Evolutionary conservation across 2,797 vertebrate genomes (phyloP), one percentile per base, ranked within the genome.

Genomic region (Sebastolobus altivelis): DNA sequence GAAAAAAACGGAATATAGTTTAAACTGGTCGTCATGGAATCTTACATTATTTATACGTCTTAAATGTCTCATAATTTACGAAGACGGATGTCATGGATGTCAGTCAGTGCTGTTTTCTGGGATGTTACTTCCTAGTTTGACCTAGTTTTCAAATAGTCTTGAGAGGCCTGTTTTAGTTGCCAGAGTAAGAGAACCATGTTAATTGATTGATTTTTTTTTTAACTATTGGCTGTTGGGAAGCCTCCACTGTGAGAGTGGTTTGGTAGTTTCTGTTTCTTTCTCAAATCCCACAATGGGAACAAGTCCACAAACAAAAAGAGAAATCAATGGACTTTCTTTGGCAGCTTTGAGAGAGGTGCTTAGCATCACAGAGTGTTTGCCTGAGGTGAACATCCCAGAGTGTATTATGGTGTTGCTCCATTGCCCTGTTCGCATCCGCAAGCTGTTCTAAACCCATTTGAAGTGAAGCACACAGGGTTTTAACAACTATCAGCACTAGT

Each of bases 381-480:
- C 92, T 80, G 89, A 92, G 92, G 93, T 94, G 87, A 93, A 89
- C 90, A 87, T 93, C 89, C 91, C 93, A 88, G 79, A 91, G 93
- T 86, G 92, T 85, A 89, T 93, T 90, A 88, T 83, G 87, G 73
- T 90, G 87, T 87, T 91, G 91, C 92, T 92, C 91, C 85, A 84
- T 86, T 90, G 92, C 83, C 90, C 92, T 83, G 89, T 92, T 94
- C 92, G 85, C 89, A 90, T 93, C 93, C 87, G 63, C 88, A 82
- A 92, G 88, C 89, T 89, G 89, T 88, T 93, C 84, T 81, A 86
- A 90, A 90, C 86, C 90, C 90, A 93, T 95, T 93, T 94, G 92
- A 93, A 93, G 93, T 92, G 87, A 86, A 84, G 88, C 91, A 84
- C 87, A 81, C 75, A 81, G 85, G 84, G 89, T 87, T 91, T 92